Base-by-base conservation (phyloP, 1,140 invertebrate genomes). In the Forficula auricularia region DNA sequence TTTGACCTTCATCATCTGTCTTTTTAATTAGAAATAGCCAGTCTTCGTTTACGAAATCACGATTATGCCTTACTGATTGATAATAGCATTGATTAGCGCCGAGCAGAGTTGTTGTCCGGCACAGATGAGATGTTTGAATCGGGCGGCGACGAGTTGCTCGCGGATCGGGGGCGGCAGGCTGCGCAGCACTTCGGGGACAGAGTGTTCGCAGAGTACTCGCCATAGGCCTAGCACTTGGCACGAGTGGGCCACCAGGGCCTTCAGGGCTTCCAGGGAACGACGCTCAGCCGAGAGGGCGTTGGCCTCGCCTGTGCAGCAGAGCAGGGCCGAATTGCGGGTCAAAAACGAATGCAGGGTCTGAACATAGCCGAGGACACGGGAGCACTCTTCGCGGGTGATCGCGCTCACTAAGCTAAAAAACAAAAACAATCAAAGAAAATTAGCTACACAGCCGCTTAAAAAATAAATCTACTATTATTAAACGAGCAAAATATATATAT, bases 171-270 rank as follows among this genome's bases (percentile, higher is more conserved):
- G 10, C 10, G 22, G 22, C 4, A 27, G 22, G 10, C 22, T 27
- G 10, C 10, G 22, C 10, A 27, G 22, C 4, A 27, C 22, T 27
- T 27, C 22, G 10, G 22, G 22, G 4, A 27, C 22, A 10, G 22
- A 82, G 62, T 97, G 90, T 55, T 95, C 87, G 54, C 78, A 83
- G 0, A 97, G 60, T 32, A 98, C 78, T 56, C 83, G 83, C 87
- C 90, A 94, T n/a, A 98, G 63, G 19, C 82, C 84, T 27, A 97
- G 62, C 50, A 94, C 82, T 66, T 98, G 90, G 54, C 81, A 80
- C 2, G 80, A 72, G 55, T 88, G 76, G 43, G 70, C 72, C 18
- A 91, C 71, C 49, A 92, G 76, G 30, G 75, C 66, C 58, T 79
- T 76, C 1, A 94, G 58, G 14, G 82, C 73, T 44, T 78, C 73